Conservation (phyloP, 1,140 invertebrate genomes). For the Ceratina australensis region DNA sequence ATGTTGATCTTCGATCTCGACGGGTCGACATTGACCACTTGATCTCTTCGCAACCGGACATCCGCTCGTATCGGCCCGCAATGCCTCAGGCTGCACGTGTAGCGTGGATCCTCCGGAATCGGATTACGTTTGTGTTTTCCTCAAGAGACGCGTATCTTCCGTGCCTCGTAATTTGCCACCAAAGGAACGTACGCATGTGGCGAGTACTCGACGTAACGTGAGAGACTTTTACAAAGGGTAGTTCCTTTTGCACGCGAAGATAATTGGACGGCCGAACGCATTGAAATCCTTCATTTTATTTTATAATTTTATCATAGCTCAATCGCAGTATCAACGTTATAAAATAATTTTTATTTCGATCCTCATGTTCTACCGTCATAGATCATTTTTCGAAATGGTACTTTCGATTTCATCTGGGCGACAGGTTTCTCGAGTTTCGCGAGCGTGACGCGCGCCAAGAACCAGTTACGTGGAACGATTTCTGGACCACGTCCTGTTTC, state of each 20-base stretch:
- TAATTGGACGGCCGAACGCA: too few relatives aligned
- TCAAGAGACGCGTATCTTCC: not conserved
- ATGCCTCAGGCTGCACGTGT: slow-evolving; percentile 43
- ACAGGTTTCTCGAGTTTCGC: not conserved
- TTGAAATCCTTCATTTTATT: too few relatives aligned
- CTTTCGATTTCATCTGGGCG: not conserved
- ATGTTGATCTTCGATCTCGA: slow-evolving; percentile 62
- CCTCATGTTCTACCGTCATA: too few relatives aligned
- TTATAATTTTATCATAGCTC: too few relatives aligned
- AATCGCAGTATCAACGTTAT: too few relatives aligned
- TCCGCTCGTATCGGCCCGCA: slow-evolving; percentile 63
- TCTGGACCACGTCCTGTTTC: slow-evolving; percentile 11
- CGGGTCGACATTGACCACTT: slow-evolving; percentile 63
- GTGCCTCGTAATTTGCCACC: slow-evolving; percentile 19
- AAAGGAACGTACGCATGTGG: too few relatives aligned
- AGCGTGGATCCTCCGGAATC: slow-evolving; percentile 29
- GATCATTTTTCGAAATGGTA: too few relatives aligned
- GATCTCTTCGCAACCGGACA: slow-evolving; percentile 68
- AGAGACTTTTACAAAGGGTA: slow-evolving; percentile 8
- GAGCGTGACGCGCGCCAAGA: not conserved
- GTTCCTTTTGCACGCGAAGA: too few relatives aligned
- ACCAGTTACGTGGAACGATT: slow-evolving; percentile 27
- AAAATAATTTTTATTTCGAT: too few relatives aligned
- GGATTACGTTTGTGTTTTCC: slow-evolving; percentile 31
- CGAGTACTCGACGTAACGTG: too few relatives aligned